Conservation (phyloP, 1,140 invertebrate species). For the Drosophila nigromelanica region DNA sequence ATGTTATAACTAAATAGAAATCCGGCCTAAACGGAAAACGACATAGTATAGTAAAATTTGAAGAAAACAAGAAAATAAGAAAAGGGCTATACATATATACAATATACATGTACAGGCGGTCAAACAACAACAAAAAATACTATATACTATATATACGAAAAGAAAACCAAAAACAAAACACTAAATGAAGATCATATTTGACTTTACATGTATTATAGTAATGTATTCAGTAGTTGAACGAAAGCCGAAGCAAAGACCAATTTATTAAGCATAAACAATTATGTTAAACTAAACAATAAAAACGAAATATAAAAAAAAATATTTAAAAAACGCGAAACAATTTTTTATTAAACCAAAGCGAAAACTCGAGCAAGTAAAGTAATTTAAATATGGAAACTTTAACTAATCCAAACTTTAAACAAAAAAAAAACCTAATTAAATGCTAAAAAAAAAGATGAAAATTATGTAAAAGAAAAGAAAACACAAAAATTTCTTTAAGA, state of each 20-base stretch:
- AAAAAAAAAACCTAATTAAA: constrained; percentile 38
- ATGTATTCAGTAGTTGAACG: constrained; percentile 74
- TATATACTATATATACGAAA: constrained; percentile 37
- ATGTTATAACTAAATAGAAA: constrained; percentile 19
- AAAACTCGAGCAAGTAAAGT: constrained; percentile 26
- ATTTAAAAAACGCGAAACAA: constrained; percentile 54
- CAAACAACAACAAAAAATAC: constrained; percentile 41
- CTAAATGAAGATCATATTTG: constrained; percentile 75
- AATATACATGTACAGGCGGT: constrained; percentile 58
- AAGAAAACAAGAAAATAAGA: constrained; percentile 20
- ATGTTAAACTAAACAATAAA: constrained; percentile 73
- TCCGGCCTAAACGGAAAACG: constrained; percentile 15
- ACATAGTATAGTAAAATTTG: constrained; percentile 29
- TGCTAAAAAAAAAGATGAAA: constrained; percentile 27
- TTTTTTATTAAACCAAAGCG: constrained; percentile 65
- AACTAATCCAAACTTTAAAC: constrained; percentile 37
- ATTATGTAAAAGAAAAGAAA: constrained; percentile 16
- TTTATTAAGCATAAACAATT: constrained; percentile 76
- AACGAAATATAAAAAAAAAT: constrained; percentile 17
- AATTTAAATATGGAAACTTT: constrained; percentile 25
- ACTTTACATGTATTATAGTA: constrained; percentile 79
- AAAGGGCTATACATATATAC: constrained; percentile 43
- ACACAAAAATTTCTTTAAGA: constrained; percentile 56
- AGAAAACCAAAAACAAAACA: constrained; percentile 19
- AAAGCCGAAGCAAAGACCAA: constrained; percentile 82